Evolutionary conservation across 1,140 invertebrate species (phyloP), one percentile per base, ranked within the genome.

Genomic region (Sitobion miscanthi): DNA sequence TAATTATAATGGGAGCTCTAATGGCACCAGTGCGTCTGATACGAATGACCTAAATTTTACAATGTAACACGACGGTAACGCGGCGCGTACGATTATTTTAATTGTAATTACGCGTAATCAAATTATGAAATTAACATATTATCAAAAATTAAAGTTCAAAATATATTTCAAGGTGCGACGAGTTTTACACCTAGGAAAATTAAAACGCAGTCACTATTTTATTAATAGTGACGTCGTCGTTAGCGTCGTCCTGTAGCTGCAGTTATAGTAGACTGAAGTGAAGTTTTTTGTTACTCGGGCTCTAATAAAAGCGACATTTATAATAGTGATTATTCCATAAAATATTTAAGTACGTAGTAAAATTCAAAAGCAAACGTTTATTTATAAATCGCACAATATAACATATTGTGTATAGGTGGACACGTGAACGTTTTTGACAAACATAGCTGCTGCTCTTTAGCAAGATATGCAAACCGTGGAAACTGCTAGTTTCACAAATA

Each of bases 1-100:
- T 93, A 93, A 93, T 93, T 86, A 93, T 93, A 93, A 93, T 85
- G 82, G 91, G 82, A 85, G 30, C 49, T n/a, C 49, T 93, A 93
- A 93, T 93, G 82, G 82, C 35, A 85, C 82, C 35, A n/a, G 23
- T 38, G 77, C 30, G 8, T 14, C 49, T 52, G 35, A 91, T 49
- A n/a, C 49, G 82, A 82, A 86, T 54, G 52, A 83, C 91, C 91
- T 20, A 93, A 93, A 93, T 52, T 93, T 86, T 45, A 57, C 82
- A 57, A 30, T 21, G 49, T 42, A 42, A 38, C 42, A 57, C 42
- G 52, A 54, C 14, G 23, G 49, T 2, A 0, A 25, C 35, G 38
- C 3, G 20, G 38, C 47, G 77, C 35, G 23, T 45, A 20, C 25
- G 82, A 83, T 93, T 93, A 93, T 86, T 93, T 93, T 93, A 86